Percentiles rank a stretch among this genome's conserved stretches.
Evolutionary conservation across 2,797 vertebrate genomes (phyloP).

Genomic region (Periophthalmus magnuspinnatus): DNA sequence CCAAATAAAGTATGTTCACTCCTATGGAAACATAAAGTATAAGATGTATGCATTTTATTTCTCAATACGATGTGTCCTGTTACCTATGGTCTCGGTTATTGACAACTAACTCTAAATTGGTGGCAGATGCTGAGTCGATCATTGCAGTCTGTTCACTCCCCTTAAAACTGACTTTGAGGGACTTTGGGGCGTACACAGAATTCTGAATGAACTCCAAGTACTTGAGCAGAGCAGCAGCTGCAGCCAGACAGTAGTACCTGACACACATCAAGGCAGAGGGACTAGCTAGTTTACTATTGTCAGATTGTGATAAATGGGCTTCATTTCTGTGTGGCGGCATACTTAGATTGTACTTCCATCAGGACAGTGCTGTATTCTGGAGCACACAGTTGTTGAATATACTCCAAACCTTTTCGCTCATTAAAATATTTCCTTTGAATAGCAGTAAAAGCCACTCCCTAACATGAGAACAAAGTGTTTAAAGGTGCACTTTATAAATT

Average conservation of each 20-base stretch:
- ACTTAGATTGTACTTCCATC: slow-evolving; percentile 97
- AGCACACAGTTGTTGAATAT: slow-evolving; percentile 90
- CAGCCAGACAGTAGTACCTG: slow-evolving; percentile 96
- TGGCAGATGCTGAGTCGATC: slow-evolving; percentile 92
- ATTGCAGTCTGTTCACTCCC: slow-evolving; percentile 96
- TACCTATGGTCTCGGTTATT: slow-evolving; percentile 93
- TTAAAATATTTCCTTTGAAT: slow-evolving; percentile 95
- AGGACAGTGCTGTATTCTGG: slow-evolving; percentile 88
- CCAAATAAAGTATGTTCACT: slow-evolving; percentile 89
- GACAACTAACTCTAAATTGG: slow-evolving; percentile 91
- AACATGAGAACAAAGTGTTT: slow-evolving; percentile 22
- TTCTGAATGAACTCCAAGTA: slow-evolving; percentile 97
- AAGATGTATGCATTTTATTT: not conserved
- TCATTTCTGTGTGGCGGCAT: slow-evolving; percentile 50
- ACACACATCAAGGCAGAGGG: slow-evolving; percentile 26
- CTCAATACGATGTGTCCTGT: slow-evolving; percentile 22
- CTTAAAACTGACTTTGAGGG: slow-evolving; percentile 91
- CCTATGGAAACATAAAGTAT: slow-evolving; percentile 66
- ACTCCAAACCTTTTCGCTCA: slow-evolving; percentile 94
- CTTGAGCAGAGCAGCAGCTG: slow-evolving; percentile 92
- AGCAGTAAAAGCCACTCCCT: slow-evolving; percentile 88
- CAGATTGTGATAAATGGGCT: slow-evolving; percentile 9
- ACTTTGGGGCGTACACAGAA: slow-evolving; percentile 90
- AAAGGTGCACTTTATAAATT: too few species aligned
- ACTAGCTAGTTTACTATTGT: not conserved